phyloP scores from a whole-genome alignment of 2,888 invertebrate genomes.

The Piscicola geometra region DNA sequence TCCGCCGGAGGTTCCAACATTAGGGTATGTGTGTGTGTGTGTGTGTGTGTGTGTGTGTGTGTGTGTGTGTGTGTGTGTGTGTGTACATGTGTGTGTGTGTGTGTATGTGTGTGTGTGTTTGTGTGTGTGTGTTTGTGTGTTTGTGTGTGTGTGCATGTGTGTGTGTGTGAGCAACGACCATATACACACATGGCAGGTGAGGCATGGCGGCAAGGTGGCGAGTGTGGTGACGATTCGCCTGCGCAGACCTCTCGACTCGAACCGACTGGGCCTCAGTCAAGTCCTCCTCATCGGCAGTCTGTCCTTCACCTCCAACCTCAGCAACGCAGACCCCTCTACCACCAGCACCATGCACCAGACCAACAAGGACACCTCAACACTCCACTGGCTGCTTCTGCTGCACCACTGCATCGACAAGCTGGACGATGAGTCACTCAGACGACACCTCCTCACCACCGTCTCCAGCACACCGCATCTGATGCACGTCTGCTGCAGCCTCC shows the following conservation, averaged over 20 bases:
- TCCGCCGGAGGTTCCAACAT: neutral
- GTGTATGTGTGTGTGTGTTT: too few relatives aligned
- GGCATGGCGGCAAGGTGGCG: conserved; percentile 62
- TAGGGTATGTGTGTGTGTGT: conserved; percentile 17
- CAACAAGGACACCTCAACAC: conserved; percentile 57
- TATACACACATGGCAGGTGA: too few relatives aligned
- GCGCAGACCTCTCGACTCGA: conserved; percentile 81
- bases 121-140: too few relatives aligned
- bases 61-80: neutral
- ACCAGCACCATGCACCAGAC: neutral
- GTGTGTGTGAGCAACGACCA: too few relatives aligned
- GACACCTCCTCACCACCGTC: conserved; percentile 53
- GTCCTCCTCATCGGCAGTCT: conserved; percentile 78
- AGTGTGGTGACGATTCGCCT: conserved; percentile 73
- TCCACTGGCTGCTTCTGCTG: conserved; percentile 77
- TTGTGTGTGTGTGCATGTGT: too few relatives aligned
- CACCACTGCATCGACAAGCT: conserved; percentile 69
- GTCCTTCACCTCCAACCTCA: conserved; percentile 64
- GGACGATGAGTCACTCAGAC: conserved; percentile 43
- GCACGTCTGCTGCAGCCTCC: conserved; percentile 68
- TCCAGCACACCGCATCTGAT: conserved; percentile 67
- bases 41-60: neutral
- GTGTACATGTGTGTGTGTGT: too few relatives aligned
- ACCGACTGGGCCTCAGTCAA: conserved; percentile 81
- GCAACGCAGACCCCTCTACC: neutral